Base-by-base conservation (phyloP, 2,113 vertebrate species). In the Athene noctua region DNA sequence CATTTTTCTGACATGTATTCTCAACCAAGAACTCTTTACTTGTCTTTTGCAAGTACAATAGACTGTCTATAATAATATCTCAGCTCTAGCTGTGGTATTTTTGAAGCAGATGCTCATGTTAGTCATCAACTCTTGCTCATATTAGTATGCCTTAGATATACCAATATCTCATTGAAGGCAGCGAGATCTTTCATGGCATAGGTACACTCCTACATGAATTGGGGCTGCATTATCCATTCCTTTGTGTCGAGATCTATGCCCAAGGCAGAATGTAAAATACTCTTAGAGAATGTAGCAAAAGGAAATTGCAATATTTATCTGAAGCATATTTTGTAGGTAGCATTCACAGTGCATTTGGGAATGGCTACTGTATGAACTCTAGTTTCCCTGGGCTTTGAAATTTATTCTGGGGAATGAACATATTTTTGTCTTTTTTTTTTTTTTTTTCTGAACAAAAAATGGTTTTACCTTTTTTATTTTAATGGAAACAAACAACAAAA, bases 1-100 rank as follows among this genome's bases (percentile, higher is more conserved):
- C 96, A 97, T 97, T 96, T 97, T 97, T 95, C 89, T 97, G 97
- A 97, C 97, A 97, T 97, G 96, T 97, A 91, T 97, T 97, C 95
- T 94, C 95, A 97, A 97, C 47, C 89, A 96, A 92, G 82, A 97
- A 38, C 71, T 90, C 96, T 97, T 91, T 95, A 90, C 97, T 96
- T 97, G 96, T 97, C 97, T 97, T 96, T 96, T 97, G 86, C 89
- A 96, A 97, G 94, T 95, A 97, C 96, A 97, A 97, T 97, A 97
- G 97, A 97, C 92, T 93, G 95, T 93, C 95, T 95, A 70, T 92
- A 96, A 95, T 96, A 97, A 91, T 94, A 97, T 92, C 89, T 92
- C 82, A 63, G 95, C 83, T 94, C 91, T 90, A 93, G 87, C 93
- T 87, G 77, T 63, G 87, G 81, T 93, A 82, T 94, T 95, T 97